These are phyloP conservation scores for Patagioenas fasciata DNA, from an alignment of 2,113 vertebrate genomes.

Conservation along the genomic window DNA sequence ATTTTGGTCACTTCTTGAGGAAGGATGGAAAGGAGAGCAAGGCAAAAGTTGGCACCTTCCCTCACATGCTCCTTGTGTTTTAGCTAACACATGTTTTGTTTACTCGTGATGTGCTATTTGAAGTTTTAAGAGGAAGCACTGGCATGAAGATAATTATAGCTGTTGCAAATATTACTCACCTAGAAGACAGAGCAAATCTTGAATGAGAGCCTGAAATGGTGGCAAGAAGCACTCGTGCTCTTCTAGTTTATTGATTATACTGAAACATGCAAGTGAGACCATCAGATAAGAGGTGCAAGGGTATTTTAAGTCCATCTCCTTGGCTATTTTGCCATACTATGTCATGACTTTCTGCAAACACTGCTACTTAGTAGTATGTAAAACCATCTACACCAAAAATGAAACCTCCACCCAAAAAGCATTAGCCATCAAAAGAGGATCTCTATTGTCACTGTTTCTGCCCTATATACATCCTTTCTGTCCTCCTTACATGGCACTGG, in stretches of 20 bases:
- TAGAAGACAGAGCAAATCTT: constrained; percentile 80
- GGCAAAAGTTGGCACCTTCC: not conserved
- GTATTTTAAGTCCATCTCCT: not conserved
- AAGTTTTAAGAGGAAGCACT: not conserved
- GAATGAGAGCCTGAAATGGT: constrained; percentile 83
- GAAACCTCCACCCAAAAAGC: not conserved
- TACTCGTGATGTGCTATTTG: too few species aligned
- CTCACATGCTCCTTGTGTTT: not conserved
- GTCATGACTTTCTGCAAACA: not conserved
- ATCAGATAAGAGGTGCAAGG: not conserved
- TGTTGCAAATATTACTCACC: constrained; percentile 72
- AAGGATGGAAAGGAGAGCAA: not conserved
- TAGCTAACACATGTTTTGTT: too few species aligned
- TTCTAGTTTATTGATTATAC: constrained; percentile 85
- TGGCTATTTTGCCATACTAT: not conserved
- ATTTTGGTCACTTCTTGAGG: not conserved
- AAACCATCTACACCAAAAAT: not conserved
- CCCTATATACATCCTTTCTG: not conserved
- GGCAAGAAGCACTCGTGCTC: constrained; percentile 90
- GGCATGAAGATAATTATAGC: not conserved
- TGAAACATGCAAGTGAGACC: constrained; percentile 48
- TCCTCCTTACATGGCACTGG: not conserved
- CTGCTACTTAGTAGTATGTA: not conserved
- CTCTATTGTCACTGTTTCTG: not conserved
- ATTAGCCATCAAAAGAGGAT: not conserved